Conservation (phyloP, 1,140 invertebrate species). For the Brachionus paranguensis region DNA sequence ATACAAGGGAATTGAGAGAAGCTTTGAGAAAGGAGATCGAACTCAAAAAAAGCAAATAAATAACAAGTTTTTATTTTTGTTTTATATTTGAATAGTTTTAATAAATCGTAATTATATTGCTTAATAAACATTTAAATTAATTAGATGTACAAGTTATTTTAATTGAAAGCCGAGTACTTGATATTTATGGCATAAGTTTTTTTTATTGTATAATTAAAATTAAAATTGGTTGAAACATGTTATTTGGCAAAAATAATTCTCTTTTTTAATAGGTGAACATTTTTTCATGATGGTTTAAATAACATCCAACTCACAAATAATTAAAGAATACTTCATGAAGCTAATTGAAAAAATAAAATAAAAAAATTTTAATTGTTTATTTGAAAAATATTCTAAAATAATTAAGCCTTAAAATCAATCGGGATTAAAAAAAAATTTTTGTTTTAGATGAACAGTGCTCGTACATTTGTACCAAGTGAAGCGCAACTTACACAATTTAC, state of each 20-base stretch:
- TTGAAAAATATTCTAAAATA: neutral
- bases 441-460: neutral
- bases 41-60: neutral
- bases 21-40: slow-evolving; percentile 23
- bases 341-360: neutral
- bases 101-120: neutral
- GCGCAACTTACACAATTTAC: neutral
- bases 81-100: neutral
- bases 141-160: neutral
- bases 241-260: neutral
- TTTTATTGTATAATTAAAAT: neutral
- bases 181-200: neutral
- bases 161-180: neutral
- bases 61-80: neutral
- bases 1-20: slow-evolving; percentile 9
- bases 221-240: neutral
- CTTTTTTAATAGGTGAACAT: neutral
- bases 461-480: neutral
- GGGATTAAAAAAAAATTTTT: neutral
- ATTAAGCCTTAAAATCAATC: neutral
- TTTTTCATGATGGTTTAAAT: neutral
- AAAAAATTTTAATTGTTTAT: neutral
- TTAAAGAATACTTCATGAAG: neutral
- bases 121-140: neutral
- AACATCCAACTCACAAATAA: neutral